These are phyloP conservation scores for Hycleus phaleratus DNA, from an alignment of 1,140 invertebrate genomes.

Conservation along the genomic window DNA sequence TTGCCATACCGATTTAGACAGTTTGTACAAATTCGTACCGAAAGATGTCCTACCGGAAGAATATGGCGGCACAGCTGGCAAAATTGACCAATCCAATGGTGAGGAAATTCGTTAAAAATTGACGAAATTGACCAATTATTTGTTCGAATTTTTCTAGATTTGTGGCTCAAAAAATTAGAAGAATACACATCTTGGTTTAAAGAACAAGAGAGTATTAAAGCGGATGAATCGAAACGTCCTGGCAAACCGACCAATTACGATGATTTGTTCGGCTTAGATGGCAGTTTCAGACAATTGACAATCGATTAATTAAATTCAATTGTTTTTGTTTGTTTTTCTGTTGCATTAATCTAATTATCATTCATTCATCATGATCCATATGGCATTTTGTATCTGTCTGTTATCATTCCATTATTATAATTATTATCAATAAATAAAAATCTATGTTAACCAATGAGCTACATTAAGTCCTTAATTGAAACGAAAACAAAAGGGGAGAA, in stretches of 20 bases:
- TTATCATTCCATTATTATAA: too few relatives aligned
- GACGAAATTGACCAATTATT: neutral
- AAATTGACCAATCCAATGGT: conserved; percentile 62
- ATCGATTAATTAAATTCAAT: conserved; percentile 52
- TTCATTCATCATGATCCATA: too few relatives aligned
- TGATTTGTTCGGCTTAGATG: conserved; percentile 70
- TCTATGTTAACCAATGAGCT: too few relatives aligned
- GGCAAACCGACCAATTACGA: conserved; percentile 68
- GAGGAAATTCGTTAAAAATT: neutral
- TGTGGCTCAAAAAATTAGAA: conserved; percentile 61
- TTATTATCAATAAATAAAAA: too few relatives aligned
- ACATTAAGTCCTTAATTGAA: too few relatives aligned
- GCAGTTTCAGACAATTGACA: conserved; percentile 64
- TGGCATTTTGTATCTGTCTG: too few relatives aligned
- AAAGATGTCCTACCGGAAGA: conserved; percentile 70
- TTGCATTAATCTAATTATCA: too few relatives aligned
- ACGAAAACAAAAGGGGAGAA: too few relatives aligned
- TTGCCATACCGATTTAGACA: conserved; percentile 64
- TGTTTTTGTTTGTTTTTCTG: neutral
- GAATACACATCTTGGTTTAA: conserved; percentile 65
- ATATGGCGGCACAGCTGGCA: conserved; percentile 68
- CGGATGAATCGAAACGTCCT: conserved; percentile 62
- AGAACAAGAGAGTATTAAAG: conserved; percentile 59
- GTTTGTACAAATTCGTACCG: conserved; percentile 67
- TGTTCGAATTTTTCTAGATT: conserved; percentile 35